Percentiles rank a stretch among this genome's conserved stretches.
Conservation (phyloP, 2,888 invertebrate genomes). For the Plutella xylostella region DNA sequence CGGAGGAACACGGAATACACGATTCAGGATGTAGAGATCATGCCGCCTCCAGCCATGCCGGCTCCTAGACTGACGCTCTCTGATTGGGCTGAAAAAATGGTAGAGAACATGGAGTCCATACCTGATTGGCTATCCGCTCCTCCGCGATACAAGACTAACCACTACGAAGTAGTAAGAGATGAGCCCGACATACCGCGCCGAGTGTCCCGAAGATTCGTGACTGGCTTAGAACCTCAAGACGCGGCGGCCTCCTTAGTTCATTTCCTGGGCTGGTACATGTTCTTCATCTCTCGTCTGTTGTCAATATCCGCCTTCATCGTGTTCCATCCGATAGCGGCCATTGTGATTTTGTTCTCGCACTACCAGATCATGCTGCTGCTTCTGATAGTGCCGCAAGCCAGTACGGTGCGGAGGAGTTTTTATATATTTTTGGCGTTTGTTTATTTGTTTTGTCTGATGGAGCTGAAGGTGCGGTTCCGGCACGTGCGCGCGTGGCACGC, state of each 20-base stretch:
- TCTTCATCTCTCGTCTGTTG: slow-evolving; percentile 77
- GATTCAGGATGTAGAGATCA: slow-evolving; percentile 51
- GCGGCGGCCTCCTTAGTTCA: slow-evolving; percentile 75
- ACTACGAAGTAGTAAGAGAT: slow-evolving; percentile 36
- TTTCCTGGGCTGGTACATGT: slow-evolving; percentile 83
- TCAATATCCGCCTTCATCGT: slow-evolving; percentile 77
- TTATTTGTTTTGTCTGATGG: slow-evolving; percentile 81
- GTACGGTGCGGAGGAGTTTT: slow-evolving; percentile 65
- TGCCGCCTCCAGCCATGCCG: slow-evolving; percentile 58
- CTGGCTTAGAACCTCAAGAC: slow-evolving; percentile 82
- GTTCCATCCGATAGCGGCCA: slow-evolving; percentile 72
- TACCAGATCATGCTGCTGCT: slow-evolving; percentile 75
- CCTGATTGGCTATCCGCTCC: slow-evolving; percentile 62
- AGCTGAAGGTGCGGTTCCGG: slow-evolving; percentile 82
- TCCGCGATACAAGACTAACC: slow-evolving; percentile 48
- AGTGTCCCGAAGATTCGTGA: slow-evolving; percentile 60
- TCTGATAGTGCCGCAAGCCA: slow-evolving; percentile 74
- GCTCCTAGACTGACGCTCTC: slow-evolving; percentile 52
- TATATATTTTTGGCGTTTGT: slow-evolving; percentile 79
- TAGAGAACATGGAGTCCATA: slow-evolving; percentile 68
- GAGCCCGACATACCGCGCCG: slow-evolving; percentile 51
- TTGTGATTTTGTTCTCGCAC: slow-evolving; percentile 72
- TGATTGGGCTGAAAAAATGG: slow-evolving; percentile 59
- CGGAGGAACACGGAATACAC: slow-evolving; percentile 36
- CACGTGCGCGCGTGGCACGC: slow-evolving; percentile 77